Evolutionary conservation across 2,113 vertebrate genomes (phyloP).

Genomic region (Nycticebus coucang): DNA sequence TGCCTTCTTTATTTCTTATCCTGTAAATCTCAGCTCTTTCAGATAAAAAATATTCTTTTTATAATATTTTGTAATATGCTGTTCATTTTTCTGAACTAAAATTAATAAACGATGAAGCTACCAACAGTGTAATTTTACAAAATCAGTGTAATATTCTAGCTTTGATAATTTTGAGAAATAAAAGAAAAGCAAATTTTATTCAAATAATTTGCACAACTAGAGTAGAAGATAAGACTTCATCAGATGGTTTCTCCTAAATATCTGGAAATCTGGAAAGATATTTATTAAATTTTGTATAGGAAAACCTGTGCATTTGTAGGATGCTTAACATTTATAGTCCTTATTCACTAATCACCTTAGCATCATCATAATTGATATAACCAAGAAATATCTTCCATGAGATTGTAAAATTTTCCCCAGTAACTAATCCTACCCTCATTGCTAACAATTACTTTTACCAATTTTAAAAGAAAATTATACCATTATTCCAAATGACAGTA

Average conservation of each 20-base stretch:
- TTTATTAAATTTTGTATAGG: neutral
- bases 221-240: neutral
- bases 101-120: neutral
- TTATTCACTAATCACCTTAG: neutral
- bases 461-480: neutral
- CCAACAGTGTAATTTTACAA: constrained; percentile 30
- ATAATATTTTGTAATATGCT: neutral
- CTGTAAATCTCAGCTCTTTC: neutral
- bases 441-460: neutral
- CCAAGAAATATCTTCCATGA: neutral
- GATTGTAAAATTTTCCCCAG: neutral
- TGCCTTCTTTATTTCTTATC: neutral
- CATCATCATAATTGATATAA: neutral
- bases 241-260: neutral
- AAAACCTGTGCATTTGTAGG: neutral
- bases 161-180: constrained; percentile 22
- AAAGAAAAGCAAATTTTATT: constrained; percentile 4
- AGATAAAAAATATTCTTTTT: neutral
- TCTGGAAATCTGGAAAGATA: neutral
- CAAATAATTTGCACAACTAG: neutral
- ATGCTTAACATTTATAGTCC: neutral
- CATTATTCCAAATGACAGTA: neutral
- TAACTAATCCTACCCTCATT: neutral
- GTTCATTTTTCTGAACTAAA: constrained; percentile 29
- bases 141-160: neutral